Base-by-base conservation (phyloP, 2,888 invertebrate species). In the Orthonevra nobilis region DNA sequence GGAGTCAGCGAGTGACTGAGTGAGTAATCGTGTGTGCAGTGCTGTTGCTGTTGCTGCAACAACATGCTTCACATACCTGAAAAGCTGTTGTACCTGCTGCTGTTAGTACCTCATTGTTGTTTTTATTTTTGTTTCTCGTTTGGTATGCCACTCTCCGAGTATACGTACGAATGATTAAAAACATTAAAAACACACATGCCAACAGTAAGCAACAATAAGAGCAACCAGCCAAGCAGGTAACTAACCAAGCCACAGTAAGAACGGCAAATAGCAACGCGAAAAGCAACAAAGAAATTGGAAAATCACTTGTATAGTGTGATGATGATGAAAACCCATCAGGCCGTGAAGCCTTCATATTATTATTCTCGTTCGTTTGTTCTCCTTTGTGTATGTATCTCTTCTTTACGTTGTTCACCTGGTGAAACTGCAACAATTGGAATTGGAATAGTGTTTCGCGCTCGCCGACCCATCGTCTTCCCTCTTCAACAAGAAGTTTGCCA, bases 181-280 rank as follows among this genome's bases (percentile, higher is more conserved):
- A 72, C 64, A 77, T 77, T 77, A 58, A 77, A 73, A 72, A 77
- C 72, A 75, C 75, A 77, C 72, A 77, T 77, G 77, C 77, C 72
- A 77, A 64, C 77, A 77, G 64, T 72, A 61, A 77, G 48, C 50
- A 77, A 77, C 77, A 77, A 77, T 77, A 72, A 72, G 70, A 77
- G 77, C 77, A 77, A 42, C 77, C 72, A 77, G 56, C 70, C 70
- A 77, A 64, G 63, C 74, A 68, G 68, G 68, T 74, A 68, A 61
- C 56, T 30, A 68, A 44, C 48, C 75, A 77, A 44, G 48, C 48
- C 32, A n/a, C 54, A 46, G 5, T 56, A 61, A 32, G n/a, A 54
- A 44, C 28, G 15, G 26, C 70, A 12, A 63, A 15, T 34, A 60
- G 28, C 26, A 14, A 50, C 1, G 14, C 52, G 20, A 56, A 23